Evolutionary conservation across 2,888 invertebrate species (phyloP), one percentile per base, ranked within the genome.

Genomic region (Poecilobothrus nobilitatus): DNA sequence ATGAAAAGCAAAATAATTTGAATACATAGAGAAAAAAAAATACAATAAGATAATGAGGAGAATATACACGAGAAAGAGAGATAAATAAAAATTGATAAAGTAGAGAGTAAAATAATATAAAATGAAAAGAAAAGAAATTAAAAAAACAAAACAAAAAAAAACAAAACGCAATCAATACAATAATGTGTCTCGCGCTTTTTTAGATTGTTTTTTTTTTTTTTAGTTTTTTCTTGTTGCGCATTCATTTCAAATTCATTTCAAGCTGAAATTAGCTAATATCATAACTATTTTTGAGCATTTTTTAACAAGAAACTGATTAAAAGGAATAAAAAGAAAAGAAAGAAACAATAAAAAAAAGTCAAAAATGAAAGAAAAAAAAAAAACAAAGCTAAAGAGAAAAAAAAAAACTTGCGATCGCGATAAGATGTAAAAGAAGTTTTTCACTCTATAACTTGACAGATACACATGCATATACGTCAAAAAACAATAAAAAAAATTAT

Each of bases 281-380:
- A 53, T 53, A 53, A 53, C 53, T 53, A 53, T 53, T 27, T 27
- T 53, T 53, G 53, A 53, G 53, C 53, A 53, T 53, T 53, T 53
- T 53, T 53, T 53, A 53, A 53, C 53, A 53, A 53, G 53, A 53
- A 53, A 53, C 53, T 53, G 53, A 53, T 53, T 53, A 53, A 53
- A 53, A 53, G 1, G 18, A 53, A 53, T 18, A 53, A 53, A 9
- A 53, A 18, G 2, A 53, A 18, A 53, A n/a, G 18, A 18, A 9
- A 53, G 7, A 53, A 18, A 53, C 1, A 53, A 53, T 18, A 53
- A 53, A 18, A 53, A 15, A 41, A 41, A 41, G 41, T 41, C 18
- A 53, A 53, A 12, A 53, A 53, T 8, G 12, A 37, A 37, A 37
- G 37, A 12, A 41, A 41, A 15, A 41, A 41, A 9, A 41, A 41